Base-by-base conservation (phyloP, 2,888 invertebrate genomes). In the Troides helena region DNA sequence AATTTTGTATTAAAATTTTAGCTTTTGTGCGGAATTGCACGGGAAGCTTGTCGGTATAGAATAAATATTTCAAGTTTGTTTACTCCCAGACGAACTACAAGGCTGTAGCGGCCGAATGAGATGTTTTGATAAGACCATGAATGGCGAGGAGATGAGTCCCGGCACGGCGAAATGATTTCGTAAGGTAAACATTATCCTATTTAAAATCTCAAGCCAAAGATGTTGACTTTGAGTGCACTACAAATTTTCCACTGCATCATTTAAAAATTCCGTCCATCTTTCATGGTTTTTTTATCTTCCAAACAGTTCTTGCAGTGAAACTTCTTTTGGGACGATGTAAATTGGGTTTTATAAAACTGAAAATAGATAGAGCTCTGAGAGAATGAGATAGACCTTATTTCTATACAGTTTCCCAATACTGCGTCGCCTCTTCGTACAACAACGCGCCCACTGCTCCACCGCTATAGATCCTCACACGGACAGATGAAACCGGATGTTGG, bases 121-220 rank as follows among this genome's bases (percentile, higher is more conserved):
- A 56, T 56, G 56, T 56, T 56, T 56, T 56, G 18, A 56, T 56
- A 56, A 56, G 7, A 21, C 56, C 21, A 21, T 56, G 56, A 56
- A 56, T 21, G 6, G n/a, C 21, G 8, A 14, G 56, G 10, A n/a
- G 18, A 56, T 56, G 56, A 56, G 56, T 56, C 56, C n/a, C 56
- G n/a, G 56, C n/a, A 4, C 56, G 6, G 56, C 46, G 21, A 21
- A 56, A 21, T 56, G 56, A 56, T 56, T 56, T 56, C 56, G 18
- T 56, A 21, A 56, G 21, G 56, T 56, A 56, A 56, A 56, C 21
- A 56, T 56, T 56, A 56, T 56, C 8, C 56, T 56, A 56, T 56
- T 56, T 56, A 56, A 56, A 56, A 21, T 56, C 21, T 56, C n/a
- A 10, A 56, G 56, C 21, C n/a, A n/a, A 56, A 56, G 46, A 46